phyloP scores from a whole-genome alignment of 2,113 vertebrate genomes.

The Saccopteryx leptura region DNA sequence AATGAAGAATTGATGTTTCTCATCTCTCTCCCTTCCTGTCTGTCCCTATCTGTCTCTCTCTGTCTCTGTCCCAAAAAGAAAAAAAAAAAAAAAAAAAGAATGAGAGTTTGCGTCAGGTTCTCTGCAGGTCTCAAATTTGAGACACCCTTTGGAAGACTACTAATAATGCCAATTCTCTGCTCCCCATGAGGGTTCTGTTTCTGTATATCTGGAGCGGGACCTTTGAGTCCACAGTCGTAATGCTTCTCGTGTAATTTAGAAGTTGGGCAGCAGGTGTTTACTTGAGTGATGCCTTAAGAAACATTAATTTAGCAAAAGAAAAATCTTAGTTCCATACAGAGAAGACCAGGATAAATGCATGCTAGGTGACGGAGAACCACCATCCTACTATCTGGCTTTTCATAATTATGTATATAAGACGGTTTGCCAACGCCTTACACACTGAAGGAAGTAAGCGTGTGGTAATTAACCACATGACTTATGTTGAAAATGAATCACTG shows the following conservation, averaged over 20 bases:
- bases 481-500: background rate
- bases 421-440: no score
- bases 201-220: fast-evolving
- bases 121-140: background rate
- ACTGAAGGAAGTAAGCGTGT: background rate
- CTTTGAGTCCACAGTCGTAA: background rate
- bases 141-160: background rate
- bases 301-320: background rate
- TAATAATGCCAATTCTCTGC: background rate
- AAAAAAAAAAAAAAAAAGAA: no score
- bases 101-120: background rate
- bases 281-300: background rate
- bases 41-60: no score
- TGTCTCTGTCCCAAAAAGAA: no score
- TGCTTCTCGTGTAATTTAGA: background rate
- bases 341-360: fast-evolving
- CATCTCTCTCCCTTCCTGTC: no score
- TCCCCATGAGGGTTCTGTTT: fast-evolving
- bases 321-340: background rate
- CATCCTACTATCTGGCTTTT: fast-evolving
- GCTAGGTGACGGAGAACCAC: no score
- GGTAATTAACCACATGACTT: background rate
- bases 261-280: background rate
- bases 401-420: background rate
- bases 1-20: no score